Conservation (phyloP, 2,797 vertebrate genomes). For the Periparus ater region DNA sequence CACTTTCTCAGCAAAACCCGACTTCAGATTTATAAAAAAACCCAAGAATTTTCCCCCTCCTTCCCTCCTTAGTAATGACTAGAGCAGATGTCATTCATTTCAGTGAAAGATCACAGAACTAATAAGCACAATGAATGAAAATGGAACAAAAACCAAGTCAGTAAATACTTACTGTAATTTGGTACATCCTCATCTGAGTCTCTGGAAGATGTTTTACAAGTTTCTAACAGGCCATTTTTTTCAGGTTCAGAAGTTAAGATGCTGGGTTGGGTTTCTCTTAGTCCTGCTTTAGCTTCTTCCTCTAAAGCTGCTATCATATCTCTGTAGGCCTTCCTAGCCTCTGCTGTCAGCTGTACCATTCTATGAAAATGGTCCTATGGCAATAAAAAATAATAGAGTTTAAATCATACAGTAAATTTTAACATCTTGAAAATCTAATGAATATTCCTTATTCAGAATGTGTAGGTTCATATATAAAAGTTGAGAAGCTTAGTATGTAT, state of each 20-base stretch:
- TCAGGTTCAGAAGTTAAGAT: not conserved
- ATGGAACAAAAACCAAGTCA: not conserved
- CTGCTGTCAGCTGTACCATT: constrained; percentile 92
- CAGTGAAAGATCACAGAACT: not conserved
- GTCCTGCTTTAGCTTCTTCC: constrained; percentile 38
- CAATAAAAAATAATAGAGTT: not conserved
- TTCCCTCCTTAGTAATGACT: not conserved
- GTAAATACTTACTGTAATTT: constrained; percentile 85
- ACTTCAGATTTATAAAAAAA: not conserved
- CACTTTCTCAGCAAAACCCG: not conserved
- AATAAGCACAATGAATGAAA: not conserved
- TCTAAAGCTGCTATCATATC: constrained; percentile 84
- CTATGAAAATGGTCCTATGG: constrained; percentile 91
- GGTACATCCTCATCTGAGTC: constrained; percentile 79
- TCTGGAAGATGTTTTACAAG: not conserved
- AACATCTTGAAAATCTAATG: not conserved
- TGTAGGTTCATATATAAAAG: not conserved
- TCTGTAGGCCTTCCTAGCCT: constrained; percentile 89
- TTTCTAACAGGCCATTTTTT: constrained; percentile 2
- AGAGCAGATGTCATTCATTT: not conserved
- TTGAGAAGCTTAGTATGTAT: not conserved
- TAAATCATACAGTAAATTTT: not conserved
- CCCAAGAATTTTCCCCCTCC: not conserved
- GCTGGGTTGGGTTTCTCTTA: not conserved
- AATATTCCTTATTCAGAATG: not conserved